A percentile compares a stretch with the other conserved stretches of the same genome.
These are phyloP conservation scores for Ophion ellenae DNA, from an alignment of 2,888 invertebrate genomes.

Conservation along the genomic window DNA sequence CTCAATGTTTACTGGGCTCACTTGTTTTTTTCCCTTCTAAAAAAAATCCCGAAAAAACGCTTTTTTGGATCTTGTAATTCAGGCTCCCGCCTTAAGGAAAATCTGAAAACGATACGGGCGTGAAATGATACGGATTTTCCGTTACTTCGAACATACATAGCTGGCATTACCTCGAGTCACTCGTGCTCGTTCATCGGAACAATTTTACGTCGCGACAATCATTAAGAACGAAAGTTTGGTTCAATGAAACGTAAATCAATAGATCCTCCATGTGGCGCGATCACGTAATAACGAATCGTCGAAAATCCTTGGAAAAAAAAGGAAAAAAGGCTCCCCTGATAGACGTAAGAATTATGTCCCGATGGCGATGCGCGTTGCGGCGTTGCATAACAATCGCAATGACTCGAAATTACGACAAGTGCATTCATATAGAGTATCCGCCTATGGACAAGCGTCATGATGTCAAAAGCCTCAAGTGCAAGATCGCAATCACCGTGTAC, in stretches of 20 bases:
- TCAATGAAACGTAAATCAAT: slow-evolving; percentile 60
- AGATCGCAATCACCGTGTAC: neutral
- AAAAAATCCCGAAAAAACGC: no score
- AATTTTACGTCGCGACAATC: slow-evolving; percentile 19
- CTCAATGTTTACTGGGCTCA: no score
- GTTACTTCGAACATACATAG: slow-evolving; percentile 27
- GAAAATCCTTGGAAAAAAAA: slow-evolving; percentile 9
- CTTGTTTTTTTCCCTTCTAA: no score
- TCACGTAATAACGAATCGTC: slow-evolving; percentile 28
- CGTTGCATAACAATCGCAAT: slow-evolving; percentile 51
- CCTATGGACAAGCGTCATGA: neutral
- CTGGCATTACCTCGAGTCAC: slow-evolving; percentile 10
- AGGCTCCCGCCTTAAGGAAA: neutral
- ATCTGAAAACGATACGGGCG: neutral
- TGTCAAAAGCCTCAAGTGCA: slow-evolving; percentile 11
- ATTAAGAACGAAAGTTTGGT: slow-evolving; percentile 40
- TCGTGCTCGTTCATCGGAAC: slow-evolving; percentile 38
- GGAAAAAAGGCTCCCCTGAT: slow-evolving; percentile 10
- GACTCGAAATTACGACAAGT: slow-evolving; percentile 34
- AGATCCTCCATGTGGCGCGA: slow-evolving; percentile 15
- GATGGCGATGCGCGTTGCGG: slow-evolving; percentile 26
- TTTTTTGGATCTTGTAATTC: no score
- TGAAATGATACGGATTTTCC: neutral
- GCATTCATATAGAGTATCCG: slow-evolving; percentile 6
- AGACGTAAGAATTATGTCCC: slow-evolving; percentile 52